Conservation (phyloP, 2,888 invertebrate genomes). For the Gymnoscelis rufifasciata region DNA sequence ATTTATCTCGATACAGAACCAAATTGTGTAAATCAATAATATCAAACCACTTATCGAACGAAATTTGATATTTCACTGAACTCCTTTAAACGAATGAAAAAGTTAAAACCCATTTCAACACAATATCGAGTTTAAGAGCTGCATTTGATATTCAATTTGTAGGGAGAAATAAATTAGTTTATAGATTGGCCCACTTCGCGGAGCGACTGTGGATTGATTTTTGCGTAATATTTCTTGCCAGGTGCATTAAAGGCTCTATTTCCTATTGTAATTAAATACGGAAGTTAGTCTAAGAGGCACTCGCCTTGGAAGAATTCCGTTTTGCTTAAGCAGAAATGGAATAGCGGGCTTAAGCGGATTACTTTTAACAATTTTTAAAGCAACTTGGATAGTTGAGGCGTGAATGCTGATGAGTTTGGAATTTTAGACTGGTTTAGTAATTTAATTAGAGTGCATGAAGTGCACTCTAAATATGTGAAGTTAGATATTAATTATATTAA, state of each 20-base stretch:
- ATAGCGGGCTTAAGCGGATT: conserved; percentile 27
- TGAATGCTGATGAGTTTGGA: too few species aligned
- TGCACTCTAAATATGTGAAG: too few species aligned
- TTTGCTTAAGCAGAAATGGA: conserved; percentile 35
- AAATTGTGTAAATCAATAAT: too few species aligned
- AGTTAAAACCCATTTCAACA: background rate
- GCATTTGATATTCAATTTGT: conserved; percentile 42
- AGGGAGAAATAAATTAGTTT: conserved; percentile 56
- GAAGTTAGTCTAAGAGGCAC: conserved; percentile 41
- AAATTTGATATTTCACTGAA: too few species aligned
- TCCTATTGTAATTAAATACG: conserved; percentile 62
- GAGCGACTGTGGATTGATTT: conserved; percentile 40
- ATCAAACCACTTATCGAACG: background rate
- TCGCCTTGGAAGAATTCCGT: conserved; percentile 32
- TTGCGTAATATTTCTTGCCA: conserved; percentile 47
- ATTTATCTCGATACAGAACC: too few species aligned
- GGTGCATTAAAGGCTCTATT: conserved; percentile 62
- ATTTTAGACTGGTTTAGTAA: too few species aligned
- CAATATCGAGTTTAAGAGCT: conserved; percentile 5
- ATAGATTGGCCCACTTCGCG: conserved; percentile 50
- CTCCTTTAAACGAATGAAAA: too few species aligned
- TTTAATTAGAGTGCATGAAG: too few species aligned
- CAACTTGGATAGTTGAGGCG: background rate
- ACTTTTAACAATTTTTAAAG: conserved; percentile 20
- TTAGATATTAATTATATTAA: too few species aligned